Evolutionary conservation across 2,888 invertebrate genomes (phyloP).

Genomic region (Tinea trinotella): DNA sequence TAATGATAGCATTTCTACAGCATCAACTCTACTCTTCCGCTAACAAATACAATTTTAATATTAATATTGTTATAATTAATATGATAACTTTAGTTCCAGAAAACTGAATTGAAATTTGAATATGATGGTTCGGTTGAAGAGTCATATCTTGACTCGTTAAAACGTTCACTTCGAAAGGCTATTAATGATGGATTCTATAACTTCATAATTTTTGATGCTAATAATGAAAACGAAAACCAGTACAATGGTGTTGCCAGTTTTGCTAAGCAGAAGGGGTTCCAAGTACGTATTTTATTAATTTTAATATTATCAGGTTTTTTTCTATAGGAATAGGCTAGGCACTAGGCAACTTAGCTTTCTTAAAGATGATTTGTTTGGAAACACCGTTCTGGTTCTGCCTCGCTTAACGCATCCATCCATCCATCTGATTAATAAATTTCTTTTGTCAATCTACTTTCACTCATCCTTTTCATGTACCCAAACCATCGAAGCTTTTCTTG

Average conservation of each 20-base stretch:
- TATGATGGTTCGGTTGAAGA: slow-evolving; percentile 89
- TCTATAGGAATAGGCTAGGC: too few relatives aligned
- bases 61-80: slow-evolving; percentile 24
- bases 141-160: slow-evolving; percentile 83
- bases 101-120: slow-evolving; percentile 86
- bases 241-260: slow-evolving; percentile 92
- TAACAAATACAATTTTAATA: slow-evolving; percentile 5
- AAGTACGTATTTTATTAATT: slow-evolving; percentile 66
- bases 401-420: too few relatives aligned
- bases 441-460: too few relatives aligned
- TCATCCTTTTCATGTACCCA: too few relatives aligned
- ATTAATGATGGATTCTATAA: slow-evolving; percentile 91
- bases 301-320: too few relatives aligned
- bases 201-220: slow-evolving; percentile 93
- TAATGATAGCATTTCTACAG: too few relatives aligned
- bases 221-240: slow-evolving; percentile 85
- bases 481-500: too few relatives aligned
- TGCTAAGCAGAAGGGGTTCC: slow-evolving; percentile 87
- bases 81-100: slow-evolving; percentile 57
- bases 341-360: too few relatives aligned
- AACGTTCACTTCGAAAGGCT: slow-evolving; percentile 92
- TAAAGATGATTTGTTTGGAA: too few relatives aligned
- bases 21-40: neutral
- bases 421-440: too few relatives aligned
- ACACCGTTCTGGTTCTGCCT: too few relatives aligned